Evolutionary conservation across 2,888 invertebrate species (phyloP).

Genomic region (Nomada lathburiana): DNA sequence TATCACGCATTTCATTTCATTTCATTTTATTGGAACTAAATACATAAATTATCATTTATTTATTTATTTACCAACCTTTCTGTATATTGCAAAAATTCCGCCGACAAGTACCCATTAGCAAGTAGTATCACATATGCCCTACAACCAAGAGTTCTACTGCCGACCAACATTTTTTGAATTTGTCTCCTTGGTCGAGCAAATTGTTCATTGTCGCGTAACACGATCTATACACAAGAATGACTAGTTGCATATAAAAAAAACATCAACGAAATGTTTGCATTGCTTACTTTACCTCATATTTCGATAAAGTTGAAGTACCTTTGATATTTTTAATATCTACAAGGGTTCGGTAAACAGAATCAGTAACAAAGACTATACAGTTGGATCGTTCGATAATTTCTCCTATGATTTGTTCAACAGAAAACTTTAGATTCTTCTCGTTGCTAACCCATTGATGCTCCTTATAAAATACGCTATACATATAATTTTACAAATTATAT

Average conservation of each 20-base stretch:
- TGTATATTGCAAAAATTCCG: constrained; percentile 89
- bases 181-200: constrained; percentile 72
- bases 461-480: constrained; percentile 23
- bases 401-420: constrained; percentile 72
- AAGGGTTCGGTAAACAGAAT: constrained; percentile 74
- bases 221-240: constrained; percentile 68
- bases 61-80: constrained; percentile 86
- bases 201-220: constrained; percentile 76
- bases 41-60: not conserved
- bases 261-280: not conserved
- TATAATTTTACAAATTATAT: not conserved
- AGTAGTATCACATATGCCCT: constrained; percentile 90
- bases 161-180: constrained; percentile 67
- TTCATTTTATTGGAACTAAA: not conserved
- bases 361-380: constrained; percentile 79
- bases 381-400: constrained; percentile 73
- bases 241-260: constrained; percentile 34
- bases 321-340: constrained; percentile 64
- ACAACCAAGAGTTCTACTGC: constrained; percentile 87
- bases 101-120: constrained; percentile 89
- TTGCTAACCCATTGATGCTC: constrained; percentile 29
- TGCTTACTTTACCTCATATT: constrained; percentile 70
- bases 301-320: constrained; percentile 54
- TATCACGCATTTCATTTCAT: too few species aligned
- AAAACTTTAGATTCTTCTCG: constrained; percentile 64